Percentiles rank a stretch among this genome's conserved stretches.
Evolutionary conservation across 1,140 invertebrate genomes (phyloP).

Genomic region (Brachionus plicatilis): DNA sequence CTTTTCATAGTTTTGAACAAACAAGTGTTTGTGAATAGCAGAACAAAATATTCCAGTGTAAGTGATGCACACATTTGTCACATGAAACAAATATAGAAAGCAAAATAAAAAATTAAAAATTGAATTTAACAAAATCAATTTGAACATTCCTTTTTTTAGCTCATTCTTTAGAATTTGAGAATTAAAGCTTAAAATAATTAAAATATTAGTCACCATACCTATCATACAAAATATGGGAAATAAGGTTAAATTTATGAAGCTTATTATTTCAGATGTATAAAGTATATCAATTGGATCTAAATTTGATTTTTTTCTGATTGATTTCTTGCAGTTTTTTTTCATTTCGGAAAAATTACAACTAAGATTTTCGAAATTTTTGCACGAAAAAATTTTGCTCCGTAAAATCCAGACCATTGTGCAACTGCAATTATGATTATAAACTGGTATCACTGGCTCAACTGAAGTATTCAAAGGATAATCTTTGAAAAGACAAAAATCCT

Average conservation of each 20-base stretch:
- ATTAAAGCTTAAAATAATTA: not conserved
- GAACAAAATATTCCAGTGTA: not conserved
- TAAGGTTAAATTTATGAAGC: not conserved
- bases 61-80: not conserved
- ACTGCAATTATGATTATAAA: not conserved
- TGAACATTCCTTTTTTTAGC: not conserved
- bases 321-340: not conserved
- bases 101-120: not conserved
- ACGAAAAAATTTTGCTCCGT: too few relatives aligned
- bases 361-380: not conserved
- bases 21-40: not conserved
- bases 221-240: not conserved
- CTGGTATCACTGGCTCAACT: not conserved
- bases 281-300: not conserved
- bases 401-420: not conserved
- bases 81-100: not conserved
- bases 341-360: not conserved
- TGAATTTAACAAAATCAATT: not conserved
- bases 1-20: not conserved
- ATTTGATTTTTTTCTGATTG: not conserved
- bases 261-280: not conserved
- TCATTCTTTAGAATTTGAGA: not conserved
- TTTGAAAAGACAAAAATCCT: not conserved
- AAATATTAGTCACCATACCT: not conserved
- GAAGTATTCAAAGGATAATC: not conserved